A percentile compares a stretch with the other conserved stretches of the same genome.
These are phyloP conservation scores for Belonocnema kinseyi DNA, from an alignment of 1,140 invertebrate species.

Conservation along the genomic window DNA sequence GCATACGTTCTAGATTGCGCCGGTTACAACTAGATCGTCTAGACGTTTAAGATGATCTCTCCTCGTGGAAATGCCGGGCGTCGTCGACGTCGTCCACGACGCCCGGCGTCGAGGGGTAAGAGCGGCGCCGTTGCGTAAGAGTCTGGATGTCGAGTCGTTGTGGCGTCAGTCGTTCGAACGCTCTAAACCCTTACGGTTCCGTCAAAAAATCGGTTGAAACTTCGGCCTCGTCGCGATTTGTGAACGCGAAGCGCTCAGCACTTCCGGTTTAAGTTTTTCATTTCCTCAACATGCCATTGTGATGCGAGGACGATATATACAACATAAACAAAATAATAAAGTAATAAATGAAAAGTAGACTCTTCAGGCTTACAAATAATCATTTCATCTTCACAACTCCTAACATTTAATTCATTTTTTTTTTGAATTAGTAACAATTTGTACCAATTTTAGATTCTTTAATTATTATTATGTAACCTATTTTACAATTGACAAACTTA, in stretches of 20 bases:
- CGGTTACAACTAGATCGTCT: conserved; percentile 24
- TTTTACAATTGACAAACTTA: no score
- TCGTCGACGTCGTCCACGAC: conserved; percentile 33
- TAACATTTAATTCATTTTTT: no score
- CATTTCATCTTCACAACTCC: no score
- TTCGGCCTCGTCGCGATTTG: neutral
- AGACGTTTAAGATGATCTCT: conserved; percentile 15
- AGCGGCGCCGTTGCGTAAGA: conserved; percentile 61
- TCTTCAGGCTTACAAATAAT: no score
- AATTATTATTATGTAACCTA: no score
- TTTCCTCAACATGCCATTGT: neutral
- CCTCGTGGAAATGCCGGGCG: conserved; percentile 10
- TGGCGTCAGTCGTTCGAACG: conserved; percentile 60
- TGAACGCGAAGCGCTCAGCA: conserved; percentile 7
- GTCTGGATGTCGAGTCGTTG: conserved; percentile 60
- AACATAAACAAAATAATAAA: neutral
- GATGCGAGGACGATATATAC: neutral
- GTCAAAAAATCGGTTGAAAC: conserved; percentile 24
- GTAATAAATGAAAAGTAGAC: no score
- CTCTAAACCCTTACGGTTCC: conserved; percentile 57
- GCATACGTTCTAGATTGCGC: conserved; percentile 9
- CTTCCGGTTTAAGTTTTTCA: neutral
- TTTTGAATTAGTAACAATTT: no score
- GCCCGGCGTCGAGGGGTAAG: conserved; percentile 1
- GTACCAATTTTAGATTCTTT: no score